Base-by-base conservation (phyloP, 2,888 invertebrate genomes). In the Hypselothyrea guttata region DNA sequence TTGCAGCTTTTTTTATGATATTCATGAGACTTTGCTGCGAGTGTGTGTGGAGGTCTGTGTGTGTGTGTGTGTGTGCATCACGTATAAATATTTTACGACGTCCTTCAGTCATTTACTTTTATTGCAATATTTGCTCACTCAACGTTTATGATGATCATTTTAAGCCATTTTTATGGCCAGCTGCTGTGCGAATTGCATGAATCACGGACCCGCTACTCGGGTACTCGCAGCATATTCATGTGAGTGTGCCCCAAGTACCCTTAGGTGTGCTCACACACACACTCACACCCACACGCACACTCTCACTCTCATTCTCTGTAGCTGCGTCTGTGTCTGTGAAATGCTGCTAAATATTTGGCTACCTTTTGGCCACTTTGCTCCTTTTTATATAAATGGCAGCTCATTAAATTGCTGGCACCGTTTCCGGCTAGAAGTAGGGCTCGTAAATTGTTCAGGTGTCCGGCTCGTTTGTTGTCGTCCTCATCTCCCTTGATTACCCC, bases 91-190 rank as follows among this genome's bases (percentile, higher is more conserved):
- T 87, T 87, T 88, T 84, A 87, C 85, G 89, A 87, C 77, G 88
- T 88, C 88, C 87, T 86, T 85, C 85, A 84, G 82, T 88, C 84
- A 86, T 88, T 87, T 87, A 88, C 85, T 89, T 89, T 89, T 89
- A 89, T 89, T 88, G 88, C 88, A 89, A 87, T 87, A 88, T 89
- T 88, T 88, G 89, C 89, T 87, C 88, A 88, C 88, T 89, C 89
- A 88, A 87, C 87, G 86, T 89, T 89, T 89, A 89, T 88, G 88
- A 88, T 89, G 89, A 89, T 89, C 88, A 89, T 88, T 89, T 89
- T 87, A 89, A 88, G 89, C 86, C 87, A 86, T 87, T 89, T 89
- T 89, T 89, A 89, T 89, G 88, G 76, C 71, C 81, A 79, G 66
- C 71, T 76, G 75, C 54, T 71, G 71, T 54, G 71, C 67, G 70